These are phyloP conservation scores for Passerculus sandwichensis DNA, from an alignment of 2,797 vertebrate genomes.

Conservation along the genomic window DNA sequence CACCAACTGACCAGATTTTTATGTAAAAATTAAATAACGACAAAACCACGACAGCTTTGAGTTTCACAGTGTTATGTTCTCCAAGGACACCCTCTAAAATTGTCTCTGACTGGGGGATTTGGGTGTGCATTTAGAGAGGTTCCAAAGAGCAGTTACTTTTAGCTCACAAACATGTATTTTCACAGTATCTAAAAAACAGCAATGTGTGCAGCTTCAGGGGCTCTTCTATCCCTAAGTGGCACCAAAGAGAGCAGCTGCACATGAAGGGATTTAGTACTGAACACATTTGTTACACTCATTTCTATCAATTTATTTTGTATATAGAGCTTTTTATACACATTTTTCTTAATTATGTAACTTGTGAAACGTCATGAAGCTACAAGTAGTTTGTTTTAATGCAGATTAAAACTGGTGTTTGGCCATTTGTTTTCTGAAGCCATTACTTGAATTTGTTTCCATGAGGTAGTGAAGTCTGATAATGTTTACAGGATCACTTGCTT, in stretches of 20 bases:
- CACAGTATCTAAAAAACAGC: background rate
- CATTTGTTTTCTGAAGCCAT: slow-evolving; percentile 51
- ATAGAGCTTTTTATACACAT: slow-evolving; percentile 33
- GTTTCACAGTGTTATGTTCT: background rate
- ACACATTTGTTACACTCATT: slow-evolving; percentile 55
- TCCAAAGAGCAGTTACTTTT: background rate
- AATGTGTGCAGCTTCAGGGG: background rate
- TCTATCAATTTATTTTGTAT: slow-evolving; percentile 64
- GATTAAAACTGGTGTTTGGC: slow-evolving; percentile 25
- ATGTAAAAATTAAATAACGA: background rate
- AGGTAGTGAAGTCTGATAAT: slow-evolving; percentile 51
- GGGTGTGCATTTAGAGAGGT: background rate
- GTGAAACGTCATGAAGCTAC: background rate
- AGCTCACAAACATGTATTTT: background rate
- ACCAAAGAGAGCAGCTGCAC: slow-evolving; percentile 75
- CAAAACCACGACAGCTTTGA: background rate
- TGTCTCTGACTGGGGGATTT: background rate
- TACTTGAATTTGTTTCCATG: slow-evolving; percentile 76
- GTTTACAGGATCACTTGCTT: slow-evolving; percentile 66
- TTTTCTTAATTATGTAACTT: slow-evolving; percentile 57
- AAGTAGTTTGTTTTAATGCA: background rate
- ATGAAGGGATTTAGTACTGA: slow-evolving; percentile 26
- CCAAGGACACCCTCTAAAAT: background rate
- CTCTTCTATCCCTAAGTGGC: slow-evolving; percentile 41
- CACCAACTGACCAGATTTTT: background rate